Evolutionary conservation across 2,113 vertebrate species (phyloP), one percentile per base, ranked within the genome.

Genomic region (Odontophorus gujanensis): DNA sequence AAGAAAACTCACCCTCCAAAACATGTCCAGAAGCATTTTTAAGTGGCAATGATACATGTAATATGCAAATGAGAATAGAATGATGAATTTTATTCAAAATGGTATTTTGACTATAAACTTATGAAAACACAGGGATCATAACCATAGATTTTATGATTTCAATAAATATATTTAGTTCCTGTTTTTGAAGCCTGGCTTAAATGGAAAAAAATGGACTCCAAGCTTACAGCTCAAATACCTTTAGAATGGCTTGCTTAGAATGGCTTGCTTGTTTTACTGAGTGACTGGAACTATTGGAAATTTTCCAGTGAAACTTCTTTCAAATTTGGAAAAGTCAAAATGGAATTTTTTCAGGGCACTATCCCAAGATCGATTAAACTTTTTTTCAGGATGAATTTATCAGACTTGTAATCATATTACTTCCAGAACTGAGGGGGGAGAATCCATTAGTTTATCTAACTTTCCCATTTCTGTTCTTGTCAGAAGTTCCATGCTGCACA

Each of bases 1-100:
- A 95, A 89, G 66, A 92, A 92, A 95, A 93, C 26, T 85, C n/a
- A 67, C 16, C 8, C 7, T 61, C 59, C 25, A n/a, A 48, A 87
- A 85, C 77, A n/a, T 0, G 4, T 28, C 59, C 55, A 3, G 2
- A 74, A 85, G 24, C 61, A 40, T 43, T 48, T 45, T 81, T 36
- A 74, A 89, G 18, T 22, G 38, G 8, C 32, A 40, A 15, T 65
- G 22, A 43, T 72, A 40, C n/a, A 51, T 42, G 72, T 81, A 87
- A 91, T 26, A 42, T 25, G 13, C 62, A 74, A 55, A 89, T 48
- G 13, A 20, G 38, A 65, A 82, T 51, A 77, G 5, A 42, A 47
- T 68, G 36, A 80, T 18, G 69, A 59, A 62, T 76, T 76, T 82
- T 8, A 72, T 34, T 47, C 30, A 40, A 32, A 92, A 45, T 5